Evolutionary conservation across 2,797 vertebrate genomes (phyloP), one percentile per base, ranked within the genome.

Genomic region (Babyrousa celebensis): DNA sequence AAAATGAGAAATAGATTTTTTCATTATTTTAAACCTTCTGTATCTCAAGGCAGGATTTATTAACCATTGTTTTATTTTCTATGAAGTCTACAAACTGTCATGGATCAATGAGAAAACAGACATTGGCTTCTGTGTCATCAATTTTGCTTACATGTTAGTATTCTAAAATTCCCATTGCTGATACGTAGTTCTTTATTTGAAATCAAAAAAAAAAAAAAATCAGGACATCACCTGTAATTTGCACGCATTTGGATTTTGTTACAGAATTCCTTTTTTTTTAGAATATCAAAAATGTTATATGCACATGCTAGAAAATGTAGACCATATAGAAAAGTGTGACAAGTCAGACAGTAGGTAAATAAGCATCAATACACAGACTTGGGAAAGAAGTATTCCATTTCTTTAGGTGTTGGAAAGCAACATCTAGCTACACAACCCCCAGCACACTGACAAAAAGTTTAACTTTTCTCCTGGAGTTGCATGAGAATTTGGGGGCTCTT

Each of bases 1-100:
- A 93, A 95, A 82, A 93, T 70, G 48, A 93, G 58, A 94, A 96
- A 93, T 85, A 43, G 17, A 74, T 95, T 62, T 87, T 70, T 92
- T 93, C 43, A 95, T 87, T 77, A 79, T 78, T 89, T 95, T 92
- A 94, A 91, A 60, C 23, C 20, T 71, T 84, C 32, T 85, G 6
- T 78, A 77, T 80, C 78, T 32, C 67, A 94, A 92, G 71, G 21
- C 6, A 93, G 62, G 27, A 93, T 92, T 85, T 91, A 91, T 82
- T 91, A 94, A 17, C 10, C 27, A 89, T 1, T n/a, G 5, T 77
- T 90, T 93, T 65, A 56, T 80, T 89, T 95, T 93, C 54, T 68
- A 5, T 43, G 65, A 87, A 14, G 2, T 71, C 62, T 91, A 48
- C 29, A 65, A 43, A 56, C 9, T 65, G 9, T 29, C 32, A 32